Conservation (phyloP, 1,140 invertebrate genomes). For the Lasioglossum albipes region DNA sequence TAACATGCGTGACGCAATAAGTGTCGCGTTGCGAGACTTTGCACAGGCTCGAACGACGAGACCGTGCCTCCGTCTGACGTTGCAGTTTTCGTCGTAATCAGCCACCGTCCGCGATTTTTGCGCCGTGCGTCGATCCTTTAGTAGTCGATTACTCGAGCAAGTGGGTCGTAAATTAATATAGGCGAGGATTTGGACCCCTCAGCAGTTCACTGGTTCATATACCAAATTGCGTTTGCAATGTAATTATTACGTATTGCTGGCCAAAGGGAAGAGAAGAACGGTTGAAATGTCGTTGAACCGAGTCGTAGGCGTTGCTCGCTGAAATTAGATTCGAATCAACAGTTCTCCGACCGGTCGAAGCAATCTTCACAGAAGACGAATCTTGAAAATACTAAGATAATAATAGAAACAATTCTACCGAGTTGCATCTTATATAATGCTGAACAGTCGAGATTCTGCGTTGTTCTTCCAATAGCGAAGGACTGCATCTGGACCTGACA, state of each 20-base stretch:
- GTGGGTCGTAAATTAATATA: too few species aligned
- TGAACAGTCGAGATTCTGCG: too few species aligned
- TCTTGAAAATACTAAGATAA: too few species aligned
- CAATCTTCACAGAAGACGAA: too few species aligned
- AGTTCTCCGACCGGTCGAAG: too few species aligned
- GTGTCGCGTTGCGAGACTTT: slow-evolving; percentile 10
- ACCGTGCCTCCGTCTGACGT: not conserved
- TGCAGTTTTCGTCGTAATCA: not conserved
- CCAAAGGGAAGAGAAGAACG: not conserved
- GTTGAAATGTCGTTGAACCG: not conserved
- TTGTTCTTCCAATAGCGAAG: too few species aligned
- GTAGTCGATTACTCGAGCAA: too few species aligned
- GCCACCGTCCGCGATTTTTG: not conserved
- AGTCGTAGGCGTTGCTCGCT: not conserved
- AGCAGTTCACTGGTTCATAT: too few species aligned
- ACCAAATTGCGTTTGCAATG: not conserved
- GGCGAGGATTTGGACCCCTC: too few species aligned
- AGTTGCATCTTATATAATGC: too few species aligned
- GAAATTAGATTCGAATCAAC: slow-evolving; percentile 8
- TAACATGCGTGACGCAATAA: slow-evolving; percentile 24
- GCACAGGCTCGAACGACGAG: slow-evolving; percentile 10
- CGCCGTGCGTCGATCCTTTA: not conserved
- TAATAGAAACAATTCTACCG: too few species aligned
- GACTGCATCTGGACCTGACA: too few species aligned
- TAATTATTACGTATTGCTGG: not conserved